A percentile compares a stretch with the other conserved stretches of the same genome.
Evolutionary conservation across 2,888 invertebrate species (phyloP).

Genomic region (Blomia tropicalis): DNA sequence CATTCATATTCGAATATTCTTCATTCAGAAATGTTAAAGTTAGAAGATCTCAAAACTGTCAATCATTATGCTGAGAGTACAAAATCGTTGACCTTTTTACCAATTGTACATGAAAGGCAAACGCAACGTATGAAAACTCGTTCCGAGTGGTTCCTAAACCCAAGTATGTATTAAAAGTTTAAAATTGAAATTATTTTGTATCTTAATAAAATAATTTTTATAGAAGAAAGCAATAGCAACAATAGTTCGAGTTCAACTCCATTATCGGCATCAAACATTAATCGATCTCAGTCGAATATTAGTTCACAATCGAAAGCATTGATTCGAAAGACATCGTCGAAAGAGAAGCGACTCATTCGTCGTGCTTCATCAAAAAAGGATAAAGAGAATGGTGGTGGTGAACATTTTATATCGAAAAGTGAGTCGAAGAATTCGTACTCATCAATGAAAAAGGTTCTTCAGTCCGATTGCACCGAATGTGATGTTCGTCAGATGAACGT

Average conservation of each 20-base stretch:
- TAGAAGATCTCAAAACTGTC: slow-evolving; percentile 43
- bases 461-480: slow-evolving; percentile 41
- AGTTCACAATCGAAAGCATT: slow-evolving; percentile 16
- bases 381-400: slow-evolving; percentile 35
- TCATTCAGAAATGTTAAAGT: slow-evolving; percentile 33
- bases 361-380: slow-evolving; percentile 41
- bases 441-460: slow-evolving; percentile 30
- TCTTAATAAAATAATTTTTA: not conserved
- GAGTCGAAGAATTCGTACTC: not conserved
- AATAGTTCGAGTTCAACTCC: not conserved
- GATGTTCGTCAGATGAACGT: slow-evolving; percentile 42
- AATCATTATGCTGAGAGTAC: slow-evolving; percentile 82
- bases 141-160: slow-evolving; percentile 78
- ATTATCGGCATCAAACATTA: not conserved
- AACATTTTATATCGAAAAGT: not conserved
- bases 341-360: slow-evolving; percentile 40
- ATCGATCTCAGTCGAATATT: slow-evolving; percentile 12
- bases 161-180: slow-evolving; percentile 33
- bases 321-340: slow-evolving; percentile 40
- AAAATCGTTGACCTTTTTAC: slow-evolving; percentile 72
- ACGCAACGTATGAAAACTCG: slow-evolving; percentile 88
- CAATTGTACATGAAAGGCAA: slow-evolving; percentile 87
- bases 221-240: not conserved
- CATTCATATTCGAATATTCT: slow-evolving; percentile 6
- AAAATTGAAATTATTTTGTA: slow-evolving; percentile 32